These are phyloP conservation scores for Simalia tracyae DNA, from an alignment of 2,797 vertebrate species.

Conservation along the genomic window DNA sequence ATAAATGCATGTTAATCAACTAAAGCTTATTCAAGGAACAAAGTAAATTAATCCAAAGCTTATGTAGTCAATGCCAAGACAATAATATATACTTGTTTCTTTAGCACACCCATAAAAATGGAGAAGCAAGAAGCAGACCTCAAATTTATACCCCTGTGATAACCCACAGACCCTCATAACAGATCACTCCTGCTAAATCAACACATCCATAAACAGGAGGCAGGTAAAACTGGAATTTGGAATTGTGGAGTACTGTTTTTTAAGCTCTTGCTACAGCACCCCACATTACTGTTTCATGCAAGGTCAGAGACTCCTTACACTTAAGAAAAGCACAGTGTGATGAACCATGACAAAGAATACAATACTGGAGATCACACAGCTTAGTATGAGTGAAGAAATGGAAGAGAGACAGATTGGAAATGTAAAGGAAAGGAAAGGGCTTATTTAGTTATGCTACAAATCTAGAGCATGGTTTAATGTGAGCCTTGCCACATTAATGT, in stretches of 20 bases:
- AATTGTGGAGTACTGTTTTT: background rate
- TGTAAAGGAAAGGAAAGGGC: background rate
- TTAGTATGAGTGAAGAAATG: background rate
- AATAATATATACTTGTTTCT: background rate
- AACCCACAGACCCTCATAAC: background rate
- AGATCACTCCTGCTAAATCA: background rate
- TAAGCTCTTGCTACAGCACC: background rate
- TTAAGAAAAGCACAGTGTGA: background rate
- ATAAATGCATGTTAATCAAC: constrained; percentile 68
- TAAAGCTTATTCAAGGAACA: constrained; percentile 66
- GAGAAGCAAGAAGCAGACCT: background rate
- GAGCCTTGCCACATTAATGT: background rate
- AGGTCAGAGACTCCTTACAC: background rate
- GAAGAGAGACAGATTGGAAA: background rate
- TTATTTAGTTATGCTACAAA: background rate
- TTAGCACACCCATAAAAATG: background rate
- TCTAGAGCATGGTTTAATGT: background rate
- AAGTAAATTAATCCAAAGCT: constrained; percentile 60
- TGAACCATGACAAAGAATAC: background rate
- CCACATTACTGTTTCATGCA: background rate
- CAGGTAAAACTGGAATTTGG: background rate
- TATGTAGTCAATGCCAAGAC: constrained; percentile 8
- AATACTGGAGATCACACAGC: background rate
- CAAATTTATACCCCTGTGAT: background rate
- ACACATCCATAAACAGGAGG: background rate